phyloP scores from a whole-genome alignment of 2,797 vertebrate genomes.

The Thripadectes ignobilis region DNA sequence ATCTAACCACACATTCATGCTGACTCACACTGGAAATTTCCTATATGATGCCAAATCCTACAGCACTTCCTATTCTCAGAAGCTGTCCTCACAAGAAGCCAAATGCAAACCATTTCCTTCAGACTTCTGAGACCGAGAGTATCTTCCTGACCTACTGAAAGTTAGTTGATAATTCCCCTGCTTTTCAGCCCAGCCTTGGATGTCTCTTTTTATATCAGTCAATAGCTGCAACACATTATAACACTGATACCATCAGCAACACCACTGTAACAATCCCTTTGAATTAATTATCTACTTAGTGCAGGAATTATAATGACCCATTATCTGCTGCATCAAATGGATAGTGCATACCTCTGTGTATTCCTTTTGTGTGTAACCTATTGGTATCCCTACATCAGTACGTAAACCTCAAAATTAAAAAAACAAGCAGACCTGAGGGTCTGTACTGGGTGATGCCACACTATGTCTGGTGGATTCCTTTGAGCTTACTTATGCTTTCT shows the following conservation, averaged over 20 bases:
- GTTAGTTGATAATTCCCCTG: not conserved
- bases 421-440: not conserved
- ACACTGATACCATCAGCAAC: not conserved
- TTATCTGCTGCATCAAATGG: not conserved
- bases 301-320: not conserved
- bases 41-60: not conserved
- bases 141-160: not conserved
- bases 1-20: not conserved
- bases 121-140: not conserved
- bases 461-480: not conserved
- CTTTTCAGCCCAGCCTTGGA: not conserved
- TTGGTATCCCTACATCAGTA: not conserved
- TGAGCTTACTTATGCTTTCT: not conserved
- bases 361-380: not conserved
- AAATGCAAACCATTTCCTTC: not conserved
- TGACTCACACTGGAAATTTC: conserved; percentile 17
- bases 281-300: not conserved
- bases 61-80: not conserved
- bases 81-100: not conserved
- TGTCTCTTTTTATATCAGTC: not conserved
- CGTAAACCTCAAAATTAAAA: not conserved
- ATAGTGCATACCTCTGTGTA: not conserved
- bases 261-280: not conserved
- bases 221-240: not conserved
- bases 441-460: not conserved